Evolutionary conservation across 2,113 vertebrate species (phyloP), one percentile per base, ranked within the genome.

Genomic region (Mastomys coucha): DNA sequence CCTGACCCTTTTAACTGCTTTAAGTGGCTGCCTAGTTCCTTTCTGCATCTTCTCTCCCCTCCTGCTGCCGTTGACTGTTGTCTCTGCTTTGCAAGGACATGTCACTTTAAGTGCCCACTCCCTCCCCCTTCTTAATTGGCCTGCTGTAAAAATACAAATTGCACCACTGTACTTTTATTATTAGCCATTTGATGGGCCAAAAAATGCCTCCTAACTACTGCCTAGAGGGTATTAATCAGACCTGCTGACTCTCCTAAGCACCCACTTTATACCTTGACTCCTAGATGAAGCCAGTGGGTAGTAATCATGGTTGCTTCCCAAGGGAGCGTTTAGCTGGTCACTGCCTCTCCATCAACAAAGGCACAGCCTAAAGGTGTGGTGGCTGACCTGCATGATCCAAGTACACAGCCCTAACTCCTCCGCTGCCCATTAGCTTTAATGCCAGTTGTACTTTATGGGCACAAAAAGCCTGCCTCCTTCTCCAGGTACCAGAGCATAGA

Each of bases 91-190:
- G 69, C 93, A 98, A 98, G 94, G 96, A 91, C 89, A 72, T 94
- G 96, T 93, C 86, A 95, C 96, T 96, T 97, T 94, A 94, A 95
- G 93, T 93, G 93, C 84, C 91, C 36, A 82, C 31, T 93, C 97
- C 86, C 95, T 69, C 96, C 88, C 87, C 93, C 75, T 97, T 90
- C 91, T 96, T 98, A 98, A 98, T 96, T 98, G 93, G 97, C 94
- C 97, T 49, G 91, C 92, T 97, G 65, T 98, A 98, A 98, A 98
- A 98, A 97, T 81, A 81, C 77, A 97, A 98, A 97, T 96, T 73
- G 36, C 92, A 96, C 96, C 78, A 94, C 88, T 94, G 60, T 92
- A 96, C 86, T 95, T 85, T 98, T 89, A 70, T 97, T 91, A 94
- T 90, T 72, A 94, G 86, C 53, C 95, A 94, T 98, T 84, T 88